Conservation (phyloP, 2,113 vertebrate species). For the Pholis gunnellus region DNA sequence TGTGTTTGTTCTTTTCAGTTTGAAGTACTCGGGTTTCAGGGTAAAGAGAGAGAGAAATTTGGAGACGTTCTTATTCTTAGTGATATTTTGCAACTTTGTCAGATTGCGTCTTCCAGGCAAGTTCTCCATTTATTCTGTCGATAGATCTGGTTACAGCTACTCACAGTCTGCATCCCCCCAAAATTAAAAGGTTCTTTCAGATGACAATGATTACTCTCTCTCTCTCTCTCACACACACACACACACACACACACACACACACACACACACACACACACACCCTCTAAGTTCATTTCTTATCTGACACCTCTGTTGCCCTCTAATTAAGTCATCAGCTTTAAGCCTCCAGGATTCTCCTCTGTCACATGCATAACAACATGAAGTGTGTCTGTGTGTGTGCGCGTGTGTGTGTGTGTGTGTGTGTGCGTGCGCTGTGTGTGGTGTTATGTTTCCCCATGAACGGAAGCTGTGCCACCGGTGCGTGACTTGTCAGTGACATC, state of each 20-base stretch:
- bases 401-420: not conserved
- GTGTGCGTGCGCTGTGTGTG: constrained; percentile 22
- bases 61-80: not conserved
- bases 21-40: not conserved
- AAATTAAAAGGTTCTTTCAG: not conserved
- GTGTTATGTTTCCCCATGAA: constrained; percentile 76
- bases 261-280: not conserved
- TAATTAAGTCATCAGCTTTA: constrained; percentile 56
- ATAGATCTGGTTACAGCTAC: not conserved
- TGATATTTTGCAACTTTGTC: not conserved
- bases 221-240: constrained; percentile 3
- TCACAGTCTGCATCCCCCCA: not conserved
- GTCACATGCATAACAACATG: constrained; percentile 33
- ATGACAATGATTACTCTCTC: not conserved
- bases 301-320: constrained; percentile 38
- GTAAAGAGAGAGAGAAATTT: not conserved
- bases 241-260: constrained; percentile 12
- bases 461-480: constrained; percentile 81
- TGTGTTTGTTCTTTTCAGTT: not conserved
- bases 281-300: constrained; percentile 24
- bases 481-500: constrained; percentile 85
- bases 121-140: not conserved
- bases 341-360: constrained; percentile 42
- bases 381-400: constrained; percentile 19
- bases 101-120: not conserved